A percentile compares a stretch with the other conserved stretches of the same genome.
Evolutionary conservation across 2,888 invertebrate genomes (phyloP).

Genomic region (Tenthredo mesomela): DNA sequence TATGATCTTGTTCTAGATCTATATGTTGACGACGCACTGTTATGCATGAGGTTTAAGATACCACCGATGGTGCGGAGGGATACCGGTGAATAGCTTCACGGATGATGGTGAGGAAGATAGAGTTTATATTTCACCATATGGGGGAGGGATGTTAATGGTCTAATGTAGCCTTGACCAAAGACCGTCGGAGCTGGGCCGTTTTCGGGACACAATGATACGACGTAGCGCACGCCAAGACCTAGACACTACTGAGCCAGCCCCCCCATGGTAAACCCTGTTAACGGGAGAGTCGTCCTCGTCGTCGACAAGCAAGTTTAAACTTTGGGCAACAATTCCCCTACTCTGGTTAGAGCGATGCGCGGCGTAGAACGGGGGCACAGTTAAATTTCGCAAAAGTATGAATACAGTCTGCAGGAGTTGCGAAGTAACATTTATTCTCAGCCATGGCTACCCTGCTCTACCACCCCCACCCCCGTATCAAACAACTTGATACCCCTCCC

Average conservation of each 20-base stretch:
- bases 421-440: constrained; percentile 36
- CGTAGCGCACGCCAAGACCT: constrained; percentile 75
- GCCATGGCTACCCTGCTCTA: constrained; percentile 8
- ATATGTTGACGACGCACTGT: constrained; percentile 8
- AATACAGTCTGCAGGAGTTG: constrained; percentile 43
- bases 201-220: constrained; percentile 60
- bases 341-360: constrained; percentile 46
- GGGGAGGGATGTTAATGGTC: background rate
- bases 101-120: background rate
- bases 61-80: background rate
- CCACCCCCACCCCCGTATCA: background rate
- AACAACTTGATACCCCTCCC: constrained; percentile 1
- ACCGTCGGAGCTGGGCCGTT: constrained; percentile 8
- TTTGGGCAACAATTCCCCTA: constrained; percentile 76
- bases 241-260: constrained; percentile 77
- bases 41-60: background rate
- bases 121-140: background rate
- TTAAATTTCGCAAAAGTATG: constrained; percentile 51
- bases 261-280: constrained; percentile 76
- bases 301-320: constrained; percentile 78
- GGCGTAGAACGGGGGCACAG: constrained; percentile 39
- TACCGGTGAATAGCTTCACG: background rate
- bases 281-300: constrained; percentile 68
- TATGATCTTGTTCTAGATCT: background rate
- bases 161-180: constrained; percentile 10